These are phyloP conservation scores for Xyrichtys novacula DNA, from an alignment of 2,797 vertebrate genomes.

Conservation along the genomic window DNA sequence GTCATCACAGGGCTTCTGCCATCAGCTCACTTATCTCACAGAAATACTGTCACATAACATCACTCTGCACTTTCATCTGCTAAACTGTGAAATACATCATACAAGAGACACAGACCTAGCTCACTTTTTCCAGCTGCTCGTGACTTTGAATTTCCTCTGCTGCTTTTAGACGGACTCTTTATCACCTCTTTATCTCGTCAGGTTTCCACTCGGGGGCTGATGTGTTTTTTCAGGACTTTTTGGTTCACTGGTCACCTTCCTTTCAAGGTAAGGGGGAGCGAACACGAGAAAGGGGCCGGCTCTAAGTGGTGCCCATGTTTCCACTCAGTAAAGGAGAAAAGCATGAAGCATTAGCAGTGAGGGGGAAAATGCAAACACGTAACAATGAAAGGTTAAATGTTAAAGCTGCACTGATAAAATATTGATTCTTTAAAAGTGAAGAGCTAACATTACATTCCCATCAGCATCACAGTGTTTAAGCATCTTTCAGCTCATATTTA, in stretches of 20 bases:
- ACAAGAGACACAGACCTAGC: slow-evolving; percentile 2
- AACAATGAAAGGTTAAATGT: too few species aligned
- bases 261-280: neutral
- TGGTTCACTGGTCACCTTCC: neutral
- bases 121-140: slow-evolving; percentile 35
- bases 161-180: slow-evolving; percentile 27
- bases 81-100: neutral
- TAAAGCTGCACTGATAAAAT: too few species aligned
- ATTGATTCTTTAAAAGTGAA: too few species aligned
- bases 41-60: slow-evolving; percentile 15
- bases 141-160: slow-evolving; percentile 48
- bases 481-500: too few species aligned
- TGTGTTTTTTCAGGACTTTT: slow-evolving; percentile 28
- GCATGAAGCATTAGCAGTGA: too few species aligned
- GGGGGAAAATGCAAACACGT: too few species aligned
- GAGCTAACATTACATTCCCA: too few species aligned
- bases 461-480: too few species aligned
- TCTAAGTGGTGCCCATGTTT: neutral
- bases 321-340: too few species aligned
- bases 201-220: slow-evolving; percentile 14
- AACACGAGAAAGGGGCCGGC: neutral
- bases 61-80: neutral
- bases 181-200: slow-evolving; percentile 38
- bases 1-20: slow-evolving; percentile 28
- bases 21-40: slow-evolving; percentile 25